These are phyloP conservation scores for Amazona guildingii DNA, from an alignment of 2,113 vertebrate species.

Conservation along the genomic window DNA sequence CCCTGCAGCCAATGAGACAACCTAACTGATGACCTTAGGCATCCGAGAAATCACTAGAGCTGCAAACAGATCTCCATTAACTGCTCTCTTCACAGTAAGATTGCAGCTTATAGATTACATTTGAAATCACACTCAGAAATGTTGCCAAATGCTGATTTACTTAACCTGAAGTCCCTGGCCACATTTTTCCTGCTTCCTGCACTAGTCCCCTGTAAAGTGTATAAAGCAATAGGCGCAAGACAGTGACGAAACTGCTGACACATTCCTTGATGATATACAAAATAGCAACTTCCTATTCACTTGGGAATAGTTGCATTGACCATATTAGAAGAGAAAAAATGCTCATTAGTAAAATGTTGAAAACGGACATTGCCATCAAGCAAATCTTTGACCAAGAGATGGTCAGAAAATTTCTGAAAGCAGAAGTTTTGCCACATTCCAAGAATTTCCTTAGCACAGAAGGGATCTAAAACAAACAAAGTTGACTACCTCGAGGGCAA, in stretches of 20 bases:
- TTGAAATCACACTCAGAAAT: neutral
- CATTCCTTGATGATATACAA: neutral
- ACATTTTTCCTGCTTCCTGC: neutral
- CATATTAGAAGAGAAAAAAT: neutral
- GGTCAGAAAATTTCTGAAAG: neutral
- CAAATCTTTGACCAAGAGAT: neutral
- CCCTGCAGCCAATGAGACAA: neutral
- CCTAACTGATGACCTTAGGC: neutral
- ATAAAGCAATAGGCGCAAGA: neutral
- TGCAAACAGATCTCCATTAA: neutral
- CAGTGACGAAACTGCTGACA: neutral
- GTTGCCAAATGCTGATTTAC: neutral
- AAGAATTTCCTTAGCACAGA: neutral
- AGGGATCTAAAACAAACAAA: neutral
- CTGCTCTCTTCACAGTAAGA: neutral
- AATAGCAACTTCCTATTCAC: neutral
- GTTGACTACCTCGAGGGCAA: neutral
- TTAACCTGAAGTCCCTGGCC: neutral
- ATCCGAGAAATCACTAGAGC: neutral
- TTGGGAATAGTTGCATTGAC: accelerated
- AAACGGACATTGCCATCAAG: neutral
- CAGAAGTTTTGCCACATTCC: neutral
- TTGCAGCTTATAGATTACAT: neutral
- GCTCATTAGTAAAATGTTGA: neutral
- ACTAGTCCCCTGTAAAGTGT: neutral